Evolutionary conservation across 2,888 invertebrate species (phyloP).

Genomic region (Drosophila anomelani): DNA sequence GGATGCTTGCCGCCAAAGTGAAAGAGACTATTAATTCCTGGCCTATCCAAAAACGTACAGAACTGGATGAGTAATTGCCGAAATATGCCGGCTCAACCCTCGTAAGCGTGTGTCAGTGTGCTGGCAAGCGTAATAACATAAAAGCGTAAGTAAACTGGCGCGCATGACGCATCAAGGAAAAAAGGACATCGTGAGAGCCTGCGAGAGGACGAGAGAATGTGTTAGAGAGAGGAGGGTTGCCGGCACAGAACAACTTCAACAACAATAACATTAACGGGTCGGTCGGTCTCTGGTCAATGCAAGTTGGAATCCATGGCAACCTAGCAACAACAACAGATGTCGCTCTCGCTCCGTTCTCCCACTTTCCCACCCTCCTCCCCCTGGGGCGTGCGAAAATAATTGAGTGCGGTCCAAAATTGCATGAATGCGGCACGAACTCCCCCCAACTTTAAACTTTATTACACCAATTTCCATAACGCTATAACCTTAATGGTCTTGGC

Average conservation of each 20-base stretch:
- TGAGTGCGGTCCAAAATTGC: conserved; percentile 57
- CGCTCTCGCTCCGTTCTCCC: conserved; percentile 3
- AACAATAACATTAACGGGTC: conserved; percentile 52
- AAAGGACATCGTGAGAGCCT: conserved; percentile 49
- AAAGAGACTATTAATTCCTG: conserved; percentile 48
- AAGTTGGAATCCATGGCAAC: conserved; percentile 71
- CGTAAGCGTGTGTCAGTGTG: conserved; percentile 1
- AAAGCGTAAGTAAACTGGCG: conserved; percentile 75
- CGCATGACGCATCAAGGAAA: conserved; percentile 71
- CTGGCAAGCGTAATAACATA: conserved; percentile 38
- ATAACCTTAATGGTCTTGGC: not conserved
- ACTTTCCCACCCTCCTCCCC: conserved; percentile 4
- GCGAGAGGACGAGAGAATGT: conserved; percentile 3
- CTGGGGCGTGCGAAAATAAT: conserved; percentile 70
- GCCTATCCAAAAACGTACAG: conserved; percentile 49
- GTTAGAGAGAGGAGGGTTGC: conserved; percentile 55
- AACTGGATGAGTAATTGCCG: conserved; percentile 68
- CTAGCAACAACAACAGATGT: conserved; percentile 37
- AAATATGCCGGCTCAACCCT: conserved; percentile 51
- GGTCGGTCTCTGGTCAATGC: conserved; percentile 76
- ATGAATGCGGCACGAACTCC: conserved; percentile 17
- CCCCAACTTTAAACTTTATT: conserved; percentile 1
- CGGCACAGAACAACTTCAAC: conserved; percentile 37
- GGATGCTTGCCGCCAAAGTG: conserved; percentile 26
- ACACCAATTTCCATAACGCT: not conserved